These are phyloP conservation scores for Cyrtonyx montezumae DNA, from an alignment of 2,113 vertebrate genomes.

Conservation along the genomic window DNA sequence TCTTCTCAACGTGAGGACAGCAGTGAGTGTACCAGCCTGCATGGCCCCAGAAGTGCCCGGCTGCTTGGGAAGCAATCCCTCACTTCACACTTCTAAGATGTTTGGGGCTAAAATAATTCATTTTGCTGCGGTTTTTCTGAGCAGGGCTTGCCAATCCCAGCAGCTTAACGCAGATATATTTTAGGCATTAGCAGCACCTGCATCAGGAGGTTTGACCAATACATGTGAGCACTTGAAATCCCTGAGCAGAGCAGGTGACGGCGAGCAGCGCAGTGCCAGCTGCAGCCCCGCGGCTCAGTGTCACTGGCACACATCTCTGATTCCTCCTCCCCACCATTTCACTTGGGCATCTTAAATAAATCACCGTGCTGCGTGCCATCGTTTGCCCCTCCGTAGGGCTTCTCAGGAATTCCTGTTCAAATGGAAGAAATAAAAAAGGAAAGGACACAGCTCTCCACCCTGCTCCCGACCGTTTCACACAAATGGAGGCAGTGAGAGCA, in stretches of 20 bases:
- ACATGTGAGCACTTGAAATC: not conserved
- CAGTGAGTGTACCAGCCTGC: not conserved
- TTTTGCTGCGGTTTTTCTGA: not conserved
- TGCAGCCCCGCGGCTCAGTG: not conserved
- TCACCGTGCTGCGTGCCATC: not conserved
- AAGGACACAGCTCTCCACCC: not conserved
- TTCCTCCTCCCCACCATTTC: not conserved
- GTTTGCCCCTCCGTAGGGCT: conserved; percentile 3
- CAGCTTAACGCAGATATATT: not conserved
- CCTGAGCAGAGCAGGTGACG: not conserved
- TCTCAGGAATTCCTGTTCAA: conserved; percentile 31
- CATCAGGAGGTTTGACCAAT: not conserved
- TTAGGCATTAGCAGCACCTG: not conserved
- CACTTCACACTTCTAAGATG: not conserved
- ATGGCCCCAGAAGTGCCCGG: rapidly evolving
- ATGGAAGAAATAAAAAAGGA: not conserved
- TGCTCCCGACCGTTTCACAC: conserved; percentile 7
- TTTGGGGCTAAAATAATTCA: conserved; percentile 26
- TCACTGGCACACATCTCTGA: not conserved
- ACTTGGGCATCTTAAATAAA: conserved; percentile 7
- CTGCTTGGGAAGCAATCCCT: not conserved
- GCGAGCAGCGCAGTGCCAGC: not conserved
- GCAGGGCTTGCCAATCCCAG: not conserved
- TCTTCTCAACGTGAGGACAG: not conserved
- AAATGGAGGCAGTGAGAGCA: not conserved